phyloP scores from a whole-genome alignment of 37 sponge, comb jelly and placozoan genomes.

The Oopsacas minuta region DNA sequence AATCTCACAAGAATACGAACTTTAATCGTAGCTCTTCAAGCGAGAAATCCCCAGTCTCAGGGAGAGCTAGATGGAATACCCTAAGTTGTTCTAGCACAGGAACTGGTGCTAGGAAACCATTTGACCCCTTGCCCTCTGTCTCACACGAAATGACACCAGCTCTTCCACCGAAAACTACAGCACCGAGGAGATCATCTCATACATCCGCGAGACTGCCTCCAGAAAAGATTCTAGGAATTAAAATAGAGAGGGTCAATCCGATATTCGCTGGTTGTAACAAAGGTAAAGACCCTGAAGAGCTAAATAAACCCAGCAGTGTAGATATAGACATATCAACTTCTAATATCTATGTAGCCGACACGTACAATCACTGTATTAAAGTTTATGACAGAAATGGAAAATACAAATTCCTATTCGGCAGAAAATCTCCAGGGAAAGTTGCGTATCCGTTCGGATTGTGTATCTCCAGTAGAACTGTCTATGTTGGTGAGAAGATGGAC shows the following conservation, averaged over 20 bases:
- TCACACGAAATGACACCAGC: background rate
- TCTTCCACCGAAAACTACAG: background rate
- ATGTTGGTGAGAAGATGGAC: background rate
- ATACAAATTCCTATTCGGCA: background rate
- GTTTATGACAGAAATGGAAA: background rate
- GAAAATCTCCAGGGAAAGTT: background rate
- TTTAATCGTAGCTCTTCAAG: background rate
- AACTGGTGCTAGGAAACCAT: background rate
- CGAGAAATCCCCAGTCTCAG: background rate
- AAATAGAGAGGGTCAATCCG: background rate
- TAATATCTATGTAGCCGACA: background rate
- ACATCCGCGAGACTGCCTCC: background rate
- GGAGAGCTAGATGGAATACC: background rate
- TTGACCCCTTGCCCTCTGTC: background rate
- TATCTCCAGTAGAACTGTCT: background rate
- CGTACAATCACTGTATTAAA: conserved; percentile 12
- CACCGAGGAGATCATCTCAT: background rate
- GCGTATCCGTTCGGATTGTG: background rate
- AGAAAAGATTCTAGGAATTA: background rate
- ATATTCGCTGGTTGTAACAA: background rate
- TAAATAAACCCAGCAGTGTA: background rate
- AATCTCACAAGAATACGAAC: background rate
- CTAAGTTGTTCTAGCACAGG: background rate
- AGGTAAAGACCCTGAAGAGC: background rate
- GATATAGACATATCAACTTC: background rate